phyloP scores from a whole-genome alignment of 2,888 invertebrate genomes.

The Tenodera sinensis region DNA sequence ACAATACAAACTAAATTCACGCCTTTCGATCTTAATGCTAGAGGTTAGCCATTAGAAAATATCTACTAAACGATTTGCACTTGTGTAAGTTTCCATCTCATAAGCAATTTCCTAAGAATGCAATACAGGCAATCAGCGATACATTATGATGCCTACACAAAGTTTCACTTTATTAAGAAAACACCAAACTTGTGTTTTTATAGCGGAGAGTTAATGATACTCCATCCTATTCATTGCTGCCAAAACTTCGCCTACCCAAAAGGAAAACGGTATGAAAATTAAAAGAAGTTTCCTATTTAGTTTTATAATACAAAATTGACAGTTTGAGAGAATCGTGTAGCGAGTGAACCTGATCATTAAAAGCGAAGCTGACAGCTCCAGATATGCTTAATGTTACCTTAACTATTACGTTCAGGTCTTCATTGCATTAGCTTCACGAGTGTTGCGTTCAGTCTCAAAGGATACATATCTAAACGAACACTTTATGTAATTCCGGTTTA shows the following conservation, averaged over 20 bases:
- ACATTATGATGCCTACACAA: neutral
- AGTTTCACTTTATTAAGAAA: neutral
- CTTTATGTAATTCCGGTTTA: neutral
- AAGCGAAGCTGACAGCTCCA: neutral
- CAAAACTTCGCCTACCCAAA: neutral
- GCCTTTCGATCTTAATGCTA: no score
- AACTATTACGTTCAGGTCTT: neutral
- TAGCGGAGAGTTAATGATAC: neutral
- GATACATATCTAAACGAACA: neutral
- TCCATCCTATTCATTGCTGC: neutral
- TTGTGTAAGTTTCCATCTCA: no score
- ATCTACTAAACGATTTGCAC: neutral
- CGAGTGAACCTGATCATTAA: neutral
- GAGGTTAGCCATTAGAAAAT: neutral
- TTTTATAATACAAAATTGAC: neutral
- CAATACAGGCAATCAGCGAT: neutral
- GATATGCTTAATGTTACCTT: neutral
- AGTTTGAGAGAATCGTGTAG: neutral
- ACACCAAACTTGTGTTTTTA: neutral
- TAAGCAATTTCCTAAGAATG: neutral
- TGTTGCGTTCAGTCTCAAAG: neutral
- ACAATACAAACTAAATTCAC: no score
- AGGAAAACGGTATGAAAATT: neutral
- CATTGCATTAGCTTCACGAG: neutral
- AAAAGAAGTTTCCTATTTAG: neutral